phyloP scores from a whole-genome alignment of 2,113 vertebrate species.

The Catharus minimus region DNA sequence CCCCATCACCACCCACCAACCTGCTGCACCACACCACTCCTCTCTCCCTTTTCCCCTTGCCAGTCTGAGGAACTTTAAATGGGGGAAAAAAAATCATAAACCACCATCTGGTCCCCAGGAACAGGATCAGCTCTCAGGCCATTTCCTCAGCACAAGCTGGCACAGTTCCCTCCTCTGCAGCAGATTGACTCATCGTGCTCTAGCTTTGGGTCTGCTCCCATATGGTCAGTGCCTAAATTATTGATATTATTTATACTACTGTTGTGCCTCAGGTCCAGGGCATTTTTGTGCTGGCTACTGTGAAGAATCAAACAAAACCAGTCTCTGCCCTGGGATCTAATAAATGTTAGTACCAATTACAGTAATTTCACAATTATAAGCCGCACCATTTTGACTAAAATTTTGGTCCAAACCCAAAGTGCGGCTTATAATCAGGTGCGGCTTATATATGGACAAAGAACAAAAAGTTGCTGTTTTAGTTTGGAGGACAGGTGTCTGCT shows the following conservation, averaged over 20 bases:
- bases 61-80: not conserved
- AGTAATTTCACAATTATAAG: too few species aligned
- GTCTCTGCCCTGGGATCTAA: not conserved
- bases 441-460: too few species aligned
- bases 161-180: not conserved
- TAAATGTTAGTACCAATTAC: not conserved
- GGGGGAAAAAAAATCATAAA: accelerated
- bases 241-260: not conserved
- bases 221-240: not conserved
- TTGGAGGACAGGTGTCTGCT: too few species aligned
- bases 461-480: too few species aligned
- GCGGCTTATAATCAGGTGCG: too few species aligned
- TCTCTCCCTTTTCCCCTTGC: not conserved
- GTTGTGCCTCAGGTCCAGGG: not conserved
- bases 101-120: not conserved
- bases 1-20: not conserved
- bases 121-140: not conserved
- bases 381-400: too few species aligned
- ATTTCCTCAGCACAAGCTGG: not conserved
- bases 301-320: not conserved
- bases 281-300: not conserved
- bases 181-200: not conserved
- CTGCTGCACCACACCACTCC: not conserved
- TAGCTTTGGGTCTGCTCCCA: not conserved
- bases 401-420: too few species aligned